Conservation (phyloP, 2,113 vertebrate genomes). For the Raja brachyura region DNA sequence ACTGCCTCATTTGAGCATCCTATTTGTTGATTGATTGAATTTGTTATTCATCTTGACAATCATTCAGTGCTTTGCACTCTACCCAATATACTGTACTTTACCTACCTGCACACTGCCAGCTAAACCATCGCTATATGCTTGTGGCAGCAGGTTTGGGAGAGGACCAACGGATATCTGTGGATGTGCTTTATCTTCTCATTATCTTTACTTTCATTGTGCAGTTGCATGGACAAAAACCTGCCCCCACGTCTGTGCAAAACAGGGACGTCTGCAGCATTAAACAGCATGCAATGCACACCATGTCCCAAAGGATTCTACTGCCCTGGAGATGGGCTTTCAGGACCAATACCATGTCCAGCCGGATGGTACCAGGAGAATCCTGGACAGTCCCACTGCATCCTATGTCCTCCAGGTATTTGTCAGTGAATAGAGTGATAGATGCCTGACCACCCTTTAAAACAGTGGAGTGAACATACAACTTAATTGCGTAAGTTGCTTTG, state of each 20-base stretch:
- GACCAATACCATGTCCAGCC: conserved; percentile 61
- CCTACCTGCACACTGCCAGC: not conserved
- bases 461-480: not conserved
- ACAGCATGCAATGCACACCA: conserved; percentile 55
- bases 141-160: not conserved
- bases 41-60: conserved; percentile 6
- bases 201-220: not conserved
- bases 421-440: not conserved
- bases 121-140: not conserved
- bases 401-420: conserved; percentile 15
- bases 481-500: not conserved
- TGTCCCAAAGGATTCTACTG: conserved; percentile 76
- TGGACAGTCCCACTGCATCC: not conserved
- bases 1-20: conserved; percentile 15
- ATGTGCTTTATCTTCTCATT: not conserved
- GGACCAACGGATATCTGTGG: not conserved
- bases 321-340: conserved; percentile 63
- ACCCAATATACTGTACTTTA: not conserved
- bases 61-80: not conserved
- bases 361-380: conserved; percentile 46
- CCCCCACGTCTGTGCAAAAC: not conserved
- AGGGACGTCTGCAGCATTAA: not conserved
- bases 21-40: conserved; percentile 27
- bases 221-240: not conserved
- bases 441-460: not conserved